phyloP scores from a whole-genome alignment of 2,797 vertebrate species.

The Cephalopachus bancanus region DNA sequence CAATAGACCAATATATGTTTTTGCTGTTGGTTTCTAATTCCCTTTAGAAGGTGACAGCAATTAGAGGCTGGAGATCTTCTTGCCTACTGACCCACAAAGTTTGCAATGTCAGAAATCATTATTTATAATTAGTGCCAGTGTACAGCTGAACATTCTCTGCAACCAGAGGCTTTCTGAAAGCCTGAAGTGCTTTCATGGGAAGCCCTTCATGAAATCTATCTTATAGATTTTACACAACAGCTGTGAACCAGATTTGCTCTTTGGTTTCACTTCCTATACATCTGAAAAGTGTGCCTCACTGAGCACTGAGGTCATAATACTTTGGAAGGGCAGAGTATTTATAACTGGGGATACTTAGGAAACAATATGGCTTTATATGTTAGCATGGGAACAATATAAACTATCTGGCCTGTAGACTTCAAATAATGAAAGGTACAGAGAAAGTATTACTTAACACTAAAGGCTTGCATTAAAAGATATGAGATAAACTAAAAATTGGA shows the following conservation, averaged over 20 bases:
- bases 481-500: slow-evolving; percentile 15
- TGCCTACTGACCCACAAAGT: slow-evolving; percentile 54
- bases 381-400: background rate
- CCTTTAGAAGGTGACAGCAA: slow-evolving; percentile 40
- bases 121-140: slow-evolving; percentile 49
- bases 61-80: slow-evolving; percentile 34
- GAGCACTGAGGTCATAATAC: background rate
- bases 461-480: background rate
- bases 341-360: background rate
- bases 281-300: background rate
- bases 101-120: slow-evolving; percentile 66
- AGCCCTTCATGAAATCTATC: background rate
- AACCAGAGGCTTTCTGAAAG: background rate
- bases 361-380: background rate
- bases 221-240: background rate
- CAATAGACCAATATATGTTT: background rate
- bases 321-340: background rate
- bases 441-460: background rate
- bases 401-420: background rate
- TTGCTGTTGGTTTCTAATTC: slow-evolving; percentile 38
- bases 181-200: background rate
- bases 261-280: background rate
- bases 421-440: slow-evolving; percentile 24
- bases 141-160: background rate
- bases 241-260: slow-evolving; percentile 6